Conservation (phyloP, 2,113 vertebrate species). For the Archocentrus centrarchus region DNA sequence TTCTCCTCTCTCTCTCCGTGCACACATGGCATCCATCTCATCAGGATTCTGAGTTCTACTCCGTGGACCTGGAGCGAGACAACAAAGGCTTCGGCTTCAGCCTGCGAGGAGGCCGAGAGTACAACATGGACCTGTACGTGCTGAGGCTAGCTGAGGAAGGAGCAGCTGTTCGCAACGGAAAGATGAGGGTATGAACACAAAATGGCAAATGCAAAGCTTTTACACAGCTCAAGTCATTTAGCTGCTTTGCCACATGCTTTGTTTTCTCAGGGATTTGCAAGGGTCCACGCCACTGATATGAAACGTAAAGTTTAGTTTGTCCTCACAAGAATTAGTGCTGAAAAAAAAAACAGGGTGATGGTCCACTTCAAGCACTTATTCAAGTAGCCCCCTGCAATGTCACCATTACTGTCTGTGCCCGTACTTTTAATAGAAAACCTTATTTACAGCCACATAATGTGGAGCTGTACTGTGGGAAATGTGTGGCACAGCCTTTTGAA, state of each 20-base stretch:
- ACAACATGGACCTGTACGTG: conserved; percentile 99
- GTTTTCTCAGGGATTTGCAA: neutral
- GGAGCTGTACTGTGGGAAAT: neutral
- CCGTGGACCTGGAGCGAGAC: conserved; percentile 96
- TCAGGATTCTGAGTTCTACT: conserved; percentile 94
- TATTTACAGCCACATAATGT: neutral
- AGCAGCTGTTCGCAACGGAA: conserved; percentile 94
- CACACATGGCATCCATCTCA: conserved; percentile 15
- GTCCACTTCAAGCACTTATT: neutral
- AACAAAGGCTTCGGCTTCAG: conserved; percentile 99
- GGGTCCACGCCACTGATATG: neutral
- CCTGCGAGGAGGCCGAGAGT: conserved; percentile 95
- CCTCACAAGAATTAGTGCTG: neutral
- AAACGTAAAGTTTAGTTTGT: no score
- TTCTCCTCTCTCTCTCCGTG: neutral
- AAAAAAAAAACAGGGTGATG: no score
- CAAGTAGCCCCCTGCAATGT: neutral
- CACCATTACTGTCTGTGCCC: neutral
- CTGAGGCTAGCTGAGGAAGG: conserved; percentile 96
- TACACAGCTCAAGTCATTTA: neutral
- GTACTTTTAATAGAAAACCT: neutral
- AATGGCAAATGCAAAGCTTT: neutral
- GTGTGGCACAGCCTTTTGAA: neutral
- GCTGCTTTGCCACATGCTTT: neutral
- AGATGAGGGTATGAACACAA: conserved; percentile 90